Base-by-base conservation (phyloP, 2,888 invertebrate genomes). In the Trissoscelio sp. region DNA sequence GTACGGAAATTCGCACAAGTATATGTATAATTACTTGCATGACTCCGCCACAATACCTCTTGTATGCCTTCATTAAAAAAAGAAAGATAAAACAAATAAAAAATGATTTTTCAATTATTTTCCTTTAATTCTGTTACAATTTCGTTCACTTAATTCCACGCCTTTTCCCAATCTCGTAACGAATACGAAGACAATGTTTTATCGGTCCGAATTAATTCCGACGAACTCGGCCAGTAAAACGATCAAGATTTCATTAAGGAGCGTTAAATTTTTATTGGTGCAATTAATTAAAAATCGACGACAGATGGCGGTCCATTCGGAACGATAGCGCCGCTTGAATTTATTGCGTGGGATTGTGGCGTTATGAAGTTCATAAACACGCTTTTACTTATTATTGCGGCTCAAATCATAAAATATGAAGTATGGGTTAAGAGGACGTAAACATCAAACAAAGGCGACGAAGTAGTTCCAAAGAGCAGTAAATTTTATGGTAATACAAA, bases 391-490 rank as follows among this genome's bases (percentile, higher is more conserved):
- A 57, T 58, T 58, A 58, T 58, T 48, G 31, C 37, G 37, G 37
- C 37, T 37, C 11, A 70, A 58, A 58, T 70, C 55, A 48, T 70
- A 37, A 70, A 70, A 55, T 70, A 57, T 58, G 16, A 70, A 58
- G 57, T 58, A 48, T 58, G 70, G 44, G 70, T 58, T 70, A 70
- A 70, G 58, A 70, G 57, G 34, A 48, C 70, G 70, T 58, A 70
- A 70, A 70, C 70, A 70, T 70, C 70, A 58, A 70, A 70, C 70
- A 58, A 70, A 70, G 70, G 37, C 39, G 39, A 44, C 69, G 37
- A 70, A 70, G 58, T 70, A 58, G 70, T 70, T 70, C n/a, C 37
- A 58, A 70, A 57, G 70, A 58, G 70, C 70, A 46, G 58, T 70
- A 58, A 70, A 70, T 70, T 57, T 70, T 46, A 58, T 37, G 58